Conservation (phyloP, 2,888 invertebrate genomes). For the Apeira syringaria region DNA sequence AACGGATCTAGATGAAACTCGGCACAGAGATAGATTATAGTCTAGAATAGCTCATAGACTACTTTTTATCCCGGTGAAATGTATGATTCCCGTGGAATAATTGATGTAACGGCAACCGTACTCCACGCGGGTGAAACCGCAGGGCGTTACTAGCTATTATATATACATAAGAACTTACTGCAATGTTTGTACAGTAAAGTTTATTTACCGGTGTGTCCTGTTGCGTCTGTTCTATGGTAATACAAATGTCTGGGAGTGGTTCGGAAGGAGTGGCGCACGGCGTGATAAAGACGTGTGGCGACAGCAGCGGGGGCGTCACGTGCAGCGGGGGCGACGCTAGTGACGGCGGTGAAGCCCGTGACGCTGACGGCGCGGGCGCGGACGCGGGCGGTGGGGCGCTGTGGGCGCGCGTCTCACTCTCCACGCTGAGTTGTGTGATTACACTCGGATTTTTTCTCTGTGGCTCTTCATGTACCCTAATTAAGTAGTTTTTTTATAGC, state of each 20-base stretch:
- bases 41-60: too few species aligned
- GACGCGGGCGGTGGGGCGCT: conserved; percentile 31
- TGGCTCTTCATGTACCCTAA: conserved; percentile 32
- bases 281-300: conserved; percentile 4
- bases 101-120: too few species aligned
- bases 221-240: conserved; percentile 49
- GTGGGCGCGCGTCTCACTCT: conserved; percentile 10
- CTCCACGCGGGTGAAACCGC: too few species aligned
- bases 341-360: not conserved
- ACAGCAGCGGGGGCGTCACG: conserved; percentile 28
- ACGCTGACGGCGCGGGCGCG: conserved; percentile 19
- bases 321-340: conserved; percentile 52
- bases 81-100: too few species aligned
- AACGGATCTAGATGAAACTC: too few species aligned
- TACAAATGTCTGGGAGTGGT: conserved; percentile 47
- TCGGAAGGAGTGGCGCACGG: conserved; percentile 3
- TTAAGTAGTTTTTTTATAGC: conserved; percentile 1
- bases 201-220: conserved; percentile 21
- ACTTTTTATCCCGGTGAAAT: too few species aligned
- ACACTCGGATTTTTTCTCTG: conserved; percentile 45
- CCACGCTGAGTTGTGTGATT: conserved; percentile 7
- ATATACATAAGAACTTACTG: too few species aligned
- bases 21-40: too few species aligned
- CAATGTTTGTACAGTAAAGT: too few species aligned
- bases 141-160: too few species aligned